Base-by-base conservation (phyloP, 2,113 vertebrate species). In the Ranitomeya imitator region DNA sequence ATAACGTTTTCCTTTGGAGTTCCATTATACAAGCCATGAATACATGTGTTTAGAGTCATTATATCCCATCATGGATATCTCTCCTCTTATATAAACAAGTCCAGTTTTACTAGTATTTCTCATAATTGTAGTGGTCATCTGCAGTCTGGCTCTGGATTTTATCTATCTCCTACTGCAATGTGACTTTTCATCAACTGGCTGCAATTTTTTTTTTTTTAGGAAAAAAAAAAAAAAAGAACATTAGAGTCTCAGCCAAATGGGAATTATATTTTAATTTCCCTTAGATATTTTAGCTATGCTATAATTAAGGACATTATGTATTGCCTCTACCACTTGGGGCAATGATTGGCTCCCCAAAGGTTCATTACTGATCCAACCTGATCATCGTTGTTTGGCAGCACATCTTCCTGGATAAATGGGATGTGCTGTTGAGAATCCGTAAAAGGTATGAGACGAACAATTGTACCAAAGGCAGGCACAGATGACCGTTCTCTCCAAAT, bases 71-170 rank as follows among this genome's bases (percentile, higher is more conserved):
- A 6, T 65, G 8, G 60, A 65, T 83, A 18, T 65, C 37, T 63
- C 31, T 21, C 67, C 21, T 65, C 45, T 21, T n/a, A 11, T 83
- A 45, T 83, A 83, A 83, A 83, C 80, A 83, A 83, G 3, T 83
- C 55, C n/a, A 19, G 18, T 82, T 61, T 63, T 16, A 57, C 78
- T 59, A 59, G n/a, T 13, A 57, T 31, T 60, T 80, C 80, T 61
- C 80, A 52, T 83, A 52, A 45, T 37, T 37, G 59, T 51, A 65
- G 18, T 79, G 60, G 59, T 65, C 60, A 61, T n/a, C 61, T 65
- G 37, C 31, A 11, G 79, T 14, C 51, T 81, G 57, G 57, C 59
- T 61, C 26, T 82, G 59, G 79, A 83, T 63, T 45, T 51, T 52
- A 65, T 65, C 59, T 51, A 26, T 23, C 37, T 63, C 5, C 59